A percentile compares a stretch with the other conserved stretches of the same genome.
phyloP scores from a whole-genome alignment of 2,113 vertebrate species.

The Butorides virescens region DNA sequence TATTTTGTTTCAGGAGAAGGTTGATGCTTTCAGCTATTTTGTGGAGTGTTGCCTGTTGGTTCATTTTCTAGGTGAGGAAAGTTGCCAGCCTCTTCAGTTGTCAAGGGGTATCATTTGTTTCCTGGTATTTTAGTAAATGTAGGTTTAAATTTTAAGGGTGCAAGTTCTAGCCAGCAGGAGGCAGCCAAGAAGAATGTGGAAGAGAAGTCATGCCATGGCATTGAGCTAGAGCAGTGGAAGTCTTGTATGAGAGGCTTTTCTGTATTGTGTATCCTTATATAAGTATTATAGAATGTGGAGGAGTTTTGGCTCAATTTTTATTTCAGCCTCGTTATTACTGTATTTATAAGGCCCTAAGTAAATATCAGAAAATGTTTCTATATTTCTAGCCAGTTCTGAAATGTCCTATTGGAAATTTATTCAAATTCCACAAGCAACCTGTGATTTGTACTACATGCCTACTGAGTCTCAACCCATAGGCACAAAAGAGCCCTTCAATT shows the following conservation, averaged over 20 bases:
- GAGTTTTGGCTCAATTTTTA: neutral
- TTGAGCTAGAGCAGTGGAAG: neutral
- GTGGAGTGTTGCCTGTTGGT: neutral
- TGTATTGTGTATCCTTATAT: neutral
- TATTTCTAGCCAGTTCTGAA: neutral
- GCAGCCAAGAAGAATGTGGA: neutral
- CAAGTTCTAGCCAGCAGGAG: neutral
- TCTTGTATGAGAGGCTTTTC: neutral
- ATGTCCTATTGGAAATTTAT: neutral
- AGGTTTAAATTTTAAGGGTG: neutral
- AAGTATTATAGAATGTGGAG: neutral
- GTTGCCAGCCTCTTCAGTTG: neutral
- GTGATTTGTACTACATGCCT: neutral
- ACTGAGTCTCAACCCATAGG: neutral
- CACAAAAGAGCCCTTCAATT: neutral
- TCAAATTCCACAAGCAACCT: neutral
- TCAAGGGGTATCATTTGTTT: neutral
- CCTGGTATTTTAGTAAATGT: neutral
- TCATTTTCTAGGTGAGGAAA: neutral
- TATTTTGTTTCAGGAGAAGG: neutral
- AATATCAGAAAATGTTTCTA: neutral
- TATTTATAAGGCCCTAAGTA: neutral
- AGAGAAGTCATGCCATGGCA: neutral
- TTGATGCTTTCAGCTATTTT: neutral
- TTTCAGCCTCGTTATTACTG: neutral